Conservation (phyloP, 2,888 invertebrate genomes). For the Drosophila trichaetosa region DNA sequence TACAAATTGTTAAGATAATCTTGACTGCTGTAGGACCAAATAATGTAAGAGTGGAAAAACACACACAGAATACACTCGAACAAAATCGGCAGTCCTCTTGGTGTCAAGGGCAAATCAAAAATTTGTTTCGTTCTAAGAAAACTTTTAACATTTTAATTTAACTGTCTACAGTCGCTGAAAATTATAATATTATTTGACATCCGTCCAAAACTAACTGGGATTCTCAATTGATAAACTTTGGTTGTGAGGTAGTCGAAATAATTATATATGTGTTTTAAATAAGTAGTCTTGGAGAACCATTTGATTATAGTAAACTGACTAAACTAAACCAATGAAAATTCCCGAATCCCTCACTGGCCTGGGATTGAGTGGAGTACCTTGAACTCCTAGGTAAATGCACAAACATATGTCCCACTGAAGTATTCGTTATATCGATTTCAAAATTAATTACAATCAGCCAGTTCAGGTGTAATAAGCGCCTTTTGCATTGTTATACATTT, state of each 20-base stretch:
- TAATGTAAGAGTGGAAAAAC: background rate
- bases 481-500: background rate
- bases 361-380: background rate
- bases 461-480: background rate
- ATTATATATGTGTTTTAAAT: background rate
- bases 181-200: background rate
- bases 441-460: background rate
- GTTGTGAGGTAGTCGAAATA: background rate
- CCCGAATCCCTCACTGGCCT: background rate
- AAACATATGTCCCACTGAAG: background rate
- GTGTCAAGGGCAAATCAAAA: background rate
- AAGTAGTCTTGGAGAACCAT: background rate
- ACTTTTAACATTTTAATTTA: background rate
- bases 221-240: background rate
- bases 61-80: background rate
- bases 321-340: background rate
- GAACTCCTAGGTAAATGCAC: background rate
- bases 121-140: background rate
- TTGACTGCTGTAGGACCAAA: background rate
- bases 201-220: background rate
- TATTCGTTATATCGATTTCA: background rate
- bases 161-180: rapidly evolving
- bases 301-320: background rate
- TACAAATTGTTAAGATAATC: conserved; percentile 26
- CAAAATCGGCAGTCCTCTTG: background rate